phyloP scores from a whole-genome alignment of 2,888 invertebrate genomes.

The Choreutis nemorana region DNA sequence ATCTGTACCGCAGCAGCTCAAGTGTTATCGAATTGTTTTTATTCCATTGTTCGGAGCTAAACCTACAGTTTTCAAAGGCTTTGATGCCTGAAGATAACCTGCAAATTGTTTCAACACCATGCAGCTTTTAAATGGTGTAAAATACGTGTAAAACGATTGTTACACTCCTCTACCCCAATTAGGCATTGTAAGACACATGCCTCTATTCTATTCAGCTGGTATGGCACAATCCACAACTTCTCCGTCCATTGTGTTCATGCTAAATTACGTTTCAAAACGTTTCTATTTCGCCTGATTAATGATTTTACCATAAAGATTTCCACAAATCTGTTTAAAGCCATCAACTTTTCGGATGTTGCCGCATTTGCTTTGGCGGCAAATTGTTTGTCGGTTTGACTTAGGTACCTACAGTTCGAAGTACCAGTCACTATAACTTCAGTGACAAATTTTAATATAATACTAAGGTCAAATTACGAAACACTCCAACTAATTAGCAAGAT shows the following conservation, averaged over 20 bases:
- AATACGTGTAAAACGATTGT: slow-evolving; percentile 33
- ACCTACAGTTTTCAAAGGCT: slow-evolving; percentile 5
- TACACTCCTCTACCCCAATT: slow-evolving; percentile 12
- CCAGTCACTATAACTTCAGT: too few relatives aligned
- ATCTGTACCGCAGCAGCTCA: too few relatives aligned
- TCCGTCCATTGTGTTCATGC: slow-evolving; percentile 46
- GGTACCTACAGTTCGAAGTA: too few relatives aligned
- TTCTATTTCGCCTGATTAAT: slow-evolving; percentile 52
- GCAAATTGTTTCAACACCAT: slow-evolving; percentile 7
- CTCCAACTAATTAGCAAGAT: too few relatives aligned
- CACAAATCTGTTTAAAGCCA: slow-evolving; percentile 22
- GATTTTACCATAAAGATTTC: slow-evolving; percentile 57
- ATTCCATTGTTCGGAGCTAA: neutral
- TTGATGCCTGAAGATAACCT: slow-evolving; percentile 13
- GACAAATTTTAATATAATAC: too few relatives aligned
- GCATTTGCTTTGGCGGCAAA: too few relatives aligned
- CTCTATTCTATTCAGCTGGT: slow-evolving; percentile 8
- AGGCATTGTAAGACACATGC: slow-evolving; percentile 9
- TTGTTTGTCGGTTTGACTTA: too few relatives aligned
- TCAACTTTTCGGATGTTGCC: too few relatives aligned
- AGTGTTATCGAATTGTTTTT: slow-evolving; percentile 1
- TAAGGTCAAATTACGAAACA: too few relatives aligned
- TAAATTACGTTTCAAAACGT: slow-evolving; percentile 34
- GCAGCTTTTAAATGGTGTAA: slow-evolving; percentile 28
- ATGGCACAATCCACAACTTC: slow-evolving; percentile 14